Conservation (phyloP, 2,888 invertebrate species). For the Rhogogaster chlorosoma region DNA sequence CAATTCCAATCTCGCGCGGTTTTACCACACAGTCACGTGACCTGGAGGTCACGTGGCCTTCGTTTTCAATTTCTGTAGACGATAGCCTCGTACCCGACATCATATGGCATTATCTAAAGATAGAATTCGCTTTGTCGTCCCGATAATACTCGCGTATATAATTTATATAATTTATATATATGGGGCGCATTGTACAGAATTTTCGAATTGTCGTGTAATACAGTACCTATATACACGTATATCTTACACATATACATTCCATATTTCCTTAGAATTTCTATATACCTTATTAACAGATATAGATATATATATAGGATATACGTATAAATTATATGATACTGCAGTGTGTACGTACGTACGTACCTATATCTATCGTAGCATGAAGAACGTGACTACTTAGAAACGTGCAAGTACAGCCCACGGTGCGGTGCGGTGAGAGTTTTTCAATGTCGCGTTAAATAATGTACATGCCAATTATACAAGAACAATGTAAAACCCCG, state of each 20-base stretch:
- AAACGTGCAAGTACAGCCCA: not conserved
- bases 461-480: not conserved
- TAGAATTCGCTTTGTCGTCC: not conserved
- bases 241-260: no score
- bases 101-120: not conserved
- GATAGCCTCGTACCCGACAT: not conserved
- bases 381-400: not conserved
- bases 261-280: no score
- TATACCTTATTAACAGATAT: no score
- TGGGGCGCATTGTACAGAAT: not conserved
- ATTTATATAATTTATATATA: not conserved
- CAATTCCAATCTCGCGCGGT: not conserved
- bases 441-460: not conserved
- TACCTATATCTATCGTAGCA: not conserved
- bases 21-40: slow-evolving; percentile 7
- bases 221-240: not conserved
- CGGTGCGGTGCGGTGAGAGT: not conserved
- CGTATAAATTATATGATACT: not conserved
- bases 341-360: no score
- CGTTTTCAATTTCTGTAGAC: slow-evolving; percentile 21
- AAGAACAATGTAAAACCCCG: not conserved
- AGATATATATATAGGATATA: no score
- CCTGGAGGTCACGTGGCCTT: slow-evolving; percentile 27
- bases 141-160: no score
- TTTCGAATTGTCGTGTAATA: not conserved